Conservation (phyloP, 2,113 vertebrate genomes). For the Felis chaus region DNA sequence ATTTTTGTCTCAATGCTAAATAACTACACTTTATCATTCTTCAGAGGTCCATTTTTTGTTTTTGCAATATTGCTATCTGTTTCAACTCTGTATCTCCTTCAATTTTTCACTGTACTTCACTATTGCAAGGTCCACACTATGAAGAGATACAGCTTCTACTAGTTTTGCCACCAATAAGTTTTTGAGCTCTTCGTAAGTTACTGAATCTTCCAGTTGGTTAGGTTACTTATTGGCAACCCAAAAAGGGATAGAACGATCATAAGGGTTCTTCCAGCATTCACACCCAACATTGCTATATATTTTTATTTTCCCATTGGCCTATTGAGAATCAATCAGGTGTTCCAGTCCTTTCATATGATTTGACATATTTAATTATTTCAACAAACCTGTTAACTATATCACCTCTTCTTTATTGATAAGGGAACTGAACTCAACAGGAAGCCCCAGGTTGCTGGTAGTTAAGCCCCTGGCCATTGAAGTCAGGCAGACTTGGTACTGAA, state of each 20-base stretch:
- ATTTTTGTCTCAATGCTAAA: slow-evolving; percentile 34
- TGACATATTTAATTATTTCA: not conserved
- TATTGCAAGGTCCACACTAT: not conserved
- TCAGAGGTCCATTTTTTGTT: not conserved
- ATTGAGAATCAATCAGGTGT: not conserved
- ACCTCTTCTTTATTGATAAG: not conserved
- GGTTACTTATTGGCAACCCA: not conserved
- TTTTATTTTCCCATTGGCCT: not conserved
- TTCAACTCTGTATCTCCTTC: not conserved
- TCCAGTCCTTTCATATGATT: not conserved
- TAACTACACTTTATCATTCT: not conserved
- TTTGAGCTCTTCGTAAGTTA: not conserved
- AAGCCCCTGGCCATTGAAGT: not conserved
- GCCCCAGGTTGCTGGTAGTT: not conserved
- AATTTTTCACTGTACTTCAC: not conserved
- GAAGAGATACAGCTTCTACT: not conserved
- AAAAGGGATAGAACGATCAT: not conserved
- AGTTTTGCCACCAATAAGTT: not conserved
- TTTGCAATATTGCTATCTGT: not conserved
- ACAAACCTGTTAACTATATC: not conserved
- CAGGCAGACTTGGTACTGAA: not conserved
- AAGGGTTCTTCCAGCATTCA: not conserved
- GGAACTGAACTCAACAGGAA: not conserved
- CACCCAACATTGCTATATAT: not conserved
- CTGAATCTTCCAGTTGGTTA: not conserved